phyloP scores from a whole-genome alignment of 2,113 vertebrate genomes.

The pig (Sus scrofa) region T2T-Sscrofa CM000826.6:82074501-82075000 shows the following conservation, averaged over 20 bases:
- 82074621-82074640: neutral
- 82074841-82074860: neutral
- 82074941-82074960: neutral
- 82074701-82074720: neutral
- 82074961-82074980: neutral
- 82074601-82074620: slow-evolving; percentile 15
- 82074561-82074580: slow-evolving; percentile 25
- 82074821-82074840: neutral
- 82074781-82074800: neutral
- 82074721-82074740: slow-evolving; percentile 19
- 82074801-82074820: slow-evolving; percentile 31
- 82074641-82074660: slow-evolving; percentile 31
- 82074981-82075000: neutral
- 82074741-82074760: neutral
- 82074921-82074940: neutral
- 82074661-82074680: neutral
- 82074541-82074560: neutral
- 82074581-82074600: neutral
- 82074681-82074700: neutral
- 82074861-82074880: neutral
- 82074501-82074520: neutral
- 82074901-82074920: neutral
- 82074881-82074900: neutral
- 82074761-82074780: neutral
- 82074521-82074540: neutral